Conservation (phyloP, 30 jellyfish, hydroid and myxozoan species). For the Aurelia sp. region DNA sequence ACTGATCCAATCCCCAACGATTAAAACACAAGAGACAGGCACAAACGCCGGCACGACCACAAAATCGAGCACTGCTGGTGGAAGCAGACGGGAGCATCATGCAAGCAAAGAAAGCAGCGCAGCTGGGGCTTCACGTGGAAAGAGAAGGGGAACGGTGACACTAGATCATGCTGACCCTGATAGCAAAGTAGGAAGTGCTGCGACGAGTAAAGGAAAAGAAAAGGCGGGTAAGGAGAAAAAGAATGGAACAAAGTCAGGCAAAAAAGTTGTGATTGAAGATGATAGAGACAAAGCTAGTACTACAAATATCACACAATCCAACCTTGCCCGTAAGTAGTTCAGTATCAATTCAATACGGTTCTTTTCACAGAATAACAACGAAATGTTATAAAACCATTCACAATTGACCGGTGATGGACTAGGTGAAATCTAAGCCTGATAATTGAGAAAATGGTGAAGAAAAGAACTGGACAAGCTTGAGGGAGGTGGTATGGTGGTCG, state of each 20-base stretch:
- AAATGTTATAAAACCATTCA: too few relatives aligned
- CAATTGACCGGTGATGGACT: too few relatives aligned
- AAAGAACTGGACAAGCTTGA: too few relatives aligned
- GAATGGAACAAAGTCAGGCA: conserved; percentile 55
- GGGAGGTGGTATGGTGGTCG: too few relatives aligned
- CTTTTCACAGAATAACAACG: too few relatives aligned
- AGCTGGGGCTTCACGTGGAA: conserved; percentile 28
- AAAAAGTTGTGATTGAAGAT: conserved; percentile 49
- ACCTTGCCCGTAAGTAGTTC: neutral
- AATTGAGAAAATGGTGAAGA: too few relatives aligned
- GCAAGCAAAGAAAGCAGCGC: conserved; percentile 31
- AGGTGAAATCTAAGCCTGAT: too few relatives aligned
- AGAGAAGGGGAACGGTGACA: conserved; percentile 44
- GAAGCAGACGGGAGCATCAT: conserved; percentile 26
- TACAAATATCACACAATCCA: neutral
- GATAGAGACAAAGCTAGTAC: conserved; percentile 10
- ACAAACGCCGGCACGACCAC: neutral
- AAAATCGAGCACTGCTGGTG: conserved; percentile 52
- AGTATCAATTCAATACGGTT: too few relatives aligned
- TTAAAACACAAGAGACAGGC: conserved; percentile 16
- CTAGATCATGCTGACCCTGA: conserved; percentile 22
- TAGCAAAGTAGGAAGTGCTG: conserved; percentile 15
- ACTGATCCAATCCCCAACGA: conserved; percentile 32
- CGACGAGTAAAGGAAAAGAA: conserved; percentile 19
- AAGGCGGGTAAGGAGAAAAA: conserved; percentile 39